Percentiles rank a stretch among this genome's conserved stretches.
phyloP scores from a whole-genome alignment of 2,113 vertebrate genomes.

The Cisticola juncidis region DNA sequence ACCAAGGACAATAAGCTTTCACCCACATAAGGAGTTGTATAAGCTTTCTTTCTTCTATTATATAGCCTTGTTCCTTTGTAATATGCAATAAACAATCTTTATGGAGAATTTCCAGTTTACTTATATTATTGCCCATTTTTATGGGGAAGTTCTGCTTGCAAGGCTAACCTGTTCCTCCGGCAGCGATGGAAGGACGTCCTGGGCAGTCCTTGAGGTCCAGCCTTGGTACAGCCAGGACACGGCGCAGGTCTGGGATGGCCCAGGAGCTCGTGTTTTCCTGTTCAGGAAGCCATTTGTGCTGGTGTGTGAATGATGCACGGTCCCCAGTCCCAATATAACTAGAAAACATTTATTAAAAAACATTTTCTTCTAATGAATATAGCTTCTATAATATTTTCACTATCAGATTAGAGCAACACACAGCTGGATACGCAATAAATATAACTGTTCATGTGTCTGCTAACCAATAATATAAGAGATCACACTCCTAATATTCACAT shows the following conservation, averaged over 20 bases:
- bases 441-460: rapidly evolving
- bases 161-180: neutral
- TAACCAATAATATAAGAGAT: neutral
- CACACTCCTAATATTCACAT: neutral
- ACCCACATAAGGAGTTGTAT: neutral
- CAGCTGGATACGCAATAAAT: rapidly evolving
- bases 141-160: rapidly evolving
- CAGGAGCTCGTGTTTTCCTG: neutral
- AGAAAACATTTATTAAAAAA: neutral
- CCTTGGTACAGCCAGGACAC: rapidly evolving
- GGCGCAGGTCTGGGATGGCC: rapidly evolving
- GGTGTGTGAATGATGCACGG: rapidly evolving
- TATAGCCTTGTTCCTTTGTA: neutral
- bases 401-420: rapidly evolving
- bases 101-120: neutral
- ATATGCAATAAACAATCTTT: neutral
- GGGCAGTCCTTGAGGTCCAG: rapidly evolving
- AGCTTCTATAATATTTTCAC: neutral
- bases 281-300: neutral
- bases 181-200: rapidly evolving
- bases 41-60: neutral
- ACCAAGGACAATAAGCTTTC: neutral
- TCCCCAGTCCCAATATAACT: neutral
- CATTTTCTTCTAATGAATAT: too few relatives aligned
- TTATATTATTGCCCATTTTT: neutral